Base-by-base conservation (phyloP, 2,888 invertebrate species). In the Drosophila mimica region DNA sequence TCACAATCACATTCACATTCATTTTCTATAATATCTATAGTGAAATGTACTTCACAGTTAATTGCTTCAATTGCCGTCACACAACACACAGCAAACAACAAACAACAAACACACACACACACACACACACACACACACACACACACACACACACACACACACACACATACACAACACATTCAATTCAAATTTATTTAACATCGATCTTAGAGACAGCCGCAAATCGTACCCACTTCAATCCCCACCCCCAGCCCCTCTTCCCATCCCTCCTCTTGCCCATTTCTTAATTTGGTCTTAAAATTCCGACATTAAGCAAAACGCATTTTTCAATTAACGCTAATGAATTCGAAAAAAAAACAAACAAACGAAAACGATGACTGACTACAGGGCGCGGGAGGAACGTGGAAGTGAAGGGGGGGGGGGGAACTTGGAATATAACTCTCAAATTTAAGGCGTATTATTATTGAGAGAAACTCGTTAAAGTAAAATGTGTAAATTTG, bases 11-110 rank as follows among this genome's bases (percentile, higher is more conserved):
- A 74, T 43, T 68, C 62, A 69, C 48, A 40, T 31, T 58, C 28
- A 36, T 36, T 31, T 33, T 38, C n/a, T 57, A 38, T 38, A 13
- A n/a, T 38, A 56, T 56, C 28, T 40, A 60, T 64, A 72, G 81
- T 78, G 70, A 81, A 83, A 81, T 77, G 89, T 84, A 89, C 84
- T 86, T 84, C 76, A 86, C 82, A 84, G 62, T 86, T 86, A 86
- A 86, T 87, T 86, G 89, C 70, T 76, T 78, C 86, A 86, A 86
- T 86, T 86, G 89, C 76, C 74, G 56, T 59, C 57, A 68, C 34
- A 66, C 64, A 70, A 53, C 52, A 66, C 66, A 59, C 68, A 70
- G 56, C 58, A 59, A 57, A 66, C 59, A 46, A 52, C 63, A 72
- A 72, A 70, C 38, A 49, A 61, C 56, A 67, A 57, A 25, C 25